Evolutionary conservation across 2,797 vertebrate genomes (phyloP), one percentile per base, ranked within the genome.

Genomic region (Miichthys miiuy): DNA sequence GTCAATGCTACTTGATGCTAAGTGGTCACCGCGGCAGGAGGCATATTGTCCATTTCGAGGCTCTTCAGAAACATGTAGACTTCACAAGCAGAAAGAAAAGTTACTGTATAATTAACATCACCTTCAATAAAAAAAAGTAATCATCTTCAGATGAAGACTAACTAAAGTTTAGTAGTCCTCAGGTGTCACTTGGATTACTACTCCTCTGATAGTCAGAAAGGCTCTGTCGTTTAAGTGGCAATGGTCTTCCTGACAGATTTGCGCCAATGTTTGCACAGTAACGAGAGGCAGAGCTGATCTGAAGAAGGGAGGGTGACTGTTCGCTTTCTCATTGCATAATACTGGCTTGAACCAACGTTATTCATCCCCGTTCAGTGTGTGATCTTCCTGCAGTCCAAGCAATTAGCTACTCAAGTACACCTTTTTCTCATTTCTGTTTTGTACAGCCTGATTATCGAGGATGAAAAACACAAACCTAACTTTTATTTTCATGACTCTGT

Each of bases 1-100:
- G 89, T 93, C 90, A 34, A 83, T 93, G 86, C 83, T 88, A 87
- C 86, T 94, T 81, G 82, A 92, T 88, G 87, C 81, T 87, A 88
- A 93, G 89, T 91, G 89, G 68, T 88, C 56, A 58, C 16, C 4
- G 34, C 17, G 2, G 57, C 69, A 68, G 64, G 64, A 76, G 73
- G 65, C 61, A 70, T 77, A 77, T 67, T 54, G 79, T 88, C 88
- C 81, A 79, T 69, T 85, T 73, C 62, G 86, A 84, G 57, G 84
- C 85, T 87, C 77, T 80, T 80, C 69, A 75, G 73, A 48, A 61
- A 69, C 25, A 54, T 71, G 60, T 57, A 27, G 75, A 64, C 57
- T 79, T 73, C 47, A 60, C 55, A 12, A 71, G 68, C 65, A 48
- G 54, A 62, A 16, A 48, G 54, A 62, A 17, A 7, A 70, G 46